Conservation (phyloP, 1,140 invertebrate genomes). For the Drosophila willistoni region DNA sequence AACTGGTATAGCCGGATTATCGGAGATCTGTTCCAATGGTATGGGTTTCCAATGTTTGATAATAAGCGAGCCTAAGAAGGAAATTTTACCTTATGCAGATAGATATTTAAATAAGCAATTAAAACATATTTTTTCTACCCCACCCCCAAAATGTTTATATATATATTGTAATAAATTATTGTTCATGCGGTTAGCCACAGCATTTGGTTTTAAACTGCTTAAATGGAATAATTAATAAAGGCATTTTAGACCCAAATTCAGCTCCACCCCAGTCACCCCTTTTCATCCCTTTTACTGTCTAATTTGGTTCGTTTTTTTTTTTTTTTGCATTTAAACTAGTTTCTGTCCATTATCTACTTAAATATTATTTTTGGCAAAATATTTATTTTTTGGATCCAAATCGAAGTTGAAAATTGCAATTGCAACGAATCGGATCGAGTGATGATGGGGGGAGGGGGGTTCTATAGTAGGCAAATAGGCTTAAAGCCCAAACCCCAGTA, state of each 20-base stretch:
- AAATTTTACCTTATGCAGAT: too few relatives aligned
- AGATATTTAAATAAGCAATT: slow-evolving; percentile 78
- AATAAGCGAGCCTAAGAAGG: slow-evolving; percentile 89
- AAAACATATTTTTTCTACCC: slow-evolving; percentile 69
- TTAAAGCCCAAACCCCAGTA: slow-evolving; percentile 64
- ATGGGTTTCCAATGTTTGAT: slow-evolving; percentile 97
- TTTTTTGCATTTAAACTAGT: slow-evolving; percentile 1
- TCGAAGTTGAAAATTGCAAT: slow-evolving; percentile 12
- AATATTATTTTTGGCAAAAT: slow-evolving; percentile 9
- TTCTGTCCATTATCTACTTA: slow-evolving; percentile 12
- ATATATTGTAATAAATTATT: slow-evolving; percentile 74
- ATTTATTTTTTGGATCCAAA: neutral
- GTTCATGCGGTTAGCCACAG: slow-evolving; percentile 71
- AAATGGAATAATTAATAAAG: slow-evolving; percentile 44
- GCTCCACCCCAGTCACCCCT: neutral
- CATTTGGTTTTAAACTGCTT: slow-evolving; percentile 77
- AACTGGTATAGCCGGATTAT: slow-evolving; percentile 92
- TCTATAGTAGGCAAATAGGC: slow-evolving; percentile 65
- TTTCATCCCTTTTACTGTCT: neutral
- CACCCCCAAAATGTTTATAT: slow-evolving; percentile 30
- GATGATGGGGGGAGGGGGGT: neutral
- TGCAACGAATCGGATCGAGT: neutral
- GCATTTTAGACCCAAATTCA: neutral
- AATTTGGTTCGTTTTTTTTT: neutral
- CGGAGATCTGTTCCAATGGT: slow-evolving; percentile 94